Evolutionary conservation across 2,888 invertebrate species (phyloP).

Genomic region (Drosophila borborema): DNA sequence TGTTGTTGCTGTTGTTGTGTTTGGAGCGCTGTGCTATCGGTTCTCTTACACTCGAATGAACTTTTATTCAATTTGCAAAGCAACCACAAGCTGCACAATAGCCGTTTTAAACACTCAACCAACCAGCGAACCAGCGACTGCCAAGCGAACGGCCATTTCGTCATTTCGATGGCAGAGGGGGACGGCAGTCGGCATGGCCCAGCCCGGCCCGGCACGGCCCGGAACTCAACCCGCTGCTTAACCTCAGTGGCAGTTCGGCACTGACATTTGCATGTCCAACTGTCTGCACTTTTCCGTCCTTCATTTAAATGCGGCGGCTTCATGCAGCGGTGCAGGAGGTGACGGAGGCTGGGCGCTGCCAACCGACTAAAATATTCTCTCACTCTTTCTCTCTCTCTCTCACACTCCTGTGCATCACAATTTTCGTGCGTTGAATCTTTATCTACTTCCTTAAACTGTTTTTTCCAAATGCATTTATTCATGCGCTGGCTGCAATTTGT

Average conservation of each 20-base stretch:
- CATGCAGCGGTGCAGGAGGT: neutral
- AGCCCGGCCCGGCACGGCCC: slow-evolving; percentile 1
- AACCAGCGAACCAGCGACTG: slow-evolving; percentile 53
- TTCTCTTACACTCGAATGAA: slow-evolving; percentile 82
- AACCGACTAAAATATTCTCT: slow-evolving; percentile 49
- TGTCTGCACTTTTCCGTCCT: slow-evolving; percentile 61
- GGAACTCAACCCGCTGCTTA: slow-evolving; percentile 15
- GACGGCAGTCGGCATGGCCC: neutral
- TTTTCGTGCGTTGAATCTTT: slow-evolving; percentile 54
- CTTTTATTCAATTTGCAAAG: slow-evolving; percentile 83
- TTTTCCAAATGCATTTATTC: slow-evolving; percentile 68
- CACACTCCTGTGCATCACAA: slow-evolving; percentile 37
- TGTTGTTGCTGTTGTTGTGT: slow-evolving; percentile 30
- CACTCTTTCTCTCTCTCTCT: slow-evolving; percentile 8
- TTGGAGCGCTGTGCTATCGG: slow-evolving; percentile 73
- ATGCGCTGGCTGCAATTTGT: slow-evolving; percentile 66
- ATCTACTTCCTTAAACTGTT: slow-evolving; percentile 4
- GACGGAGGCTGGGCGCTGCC: slow-evolving; percentile 21
- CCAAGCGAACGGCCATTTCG: slow-evolving; percentile 70
- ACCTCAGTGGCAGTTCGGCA: slow-evolving; percentile 39
- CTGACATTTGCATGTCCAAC: slow-evolving; percentile 75
- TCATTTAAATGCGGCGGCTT: slow-evolving; percentile 73
- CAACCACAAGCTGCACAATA: slow-evolving; percentile 82
- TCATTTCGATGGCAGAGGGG: slow-evolving; percentile 52
- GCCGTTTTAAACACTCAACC: slow-evolving; percentile 75